These are phyloP conservation scores for Sipha maydis DNA, from an alignment of 2,888 invertebrate species.

Conservation along the genomic window DNA sequence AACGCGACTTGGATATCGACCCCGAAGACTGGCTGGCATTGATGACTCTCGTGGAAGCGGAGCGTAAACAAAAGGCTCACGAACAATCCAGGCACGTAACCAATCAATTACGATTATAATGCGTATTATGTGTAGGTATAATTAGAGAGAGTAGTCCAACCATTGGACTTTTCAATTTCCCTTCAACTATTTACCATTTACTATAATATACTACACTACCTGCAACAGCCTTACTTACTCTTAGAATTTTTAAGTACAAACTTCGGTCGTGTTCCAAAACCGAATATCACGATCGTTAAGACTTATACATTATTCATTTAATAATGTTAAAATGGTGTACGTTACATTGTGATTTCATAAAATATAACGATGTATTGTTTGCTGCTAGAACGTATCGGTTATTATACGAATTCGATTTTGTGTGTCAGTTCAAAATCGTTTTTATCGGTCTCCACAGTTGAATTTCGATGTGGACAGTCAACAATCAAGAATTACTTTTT, in stretches of 20 bases:
- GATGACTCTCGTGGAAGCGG: slow-evolving; percentile 67
- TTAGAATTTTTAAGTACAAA: background rate
- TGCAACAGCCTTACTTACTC: background rate
- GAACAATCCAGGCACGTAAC: slow-evolving; percentile 64
- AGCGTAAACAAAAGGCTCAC: slow-evolving; percentile 65
- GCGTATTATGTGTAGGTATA: background rate
- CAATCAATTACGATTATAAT: slow-evolving; percentile 18
- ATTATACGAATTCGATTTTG: background rate
- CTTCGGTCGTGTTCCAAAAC: no score
- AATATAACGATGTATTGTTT: no score
- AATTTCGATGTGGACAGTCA: background rate
- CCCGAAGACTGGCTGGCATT: slow-evolving; percentile 67
- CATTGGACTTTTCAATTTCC: background rate
- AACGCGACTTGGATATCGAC: slow-evolving; percentile 67
- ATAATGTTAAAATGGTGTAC: no score
- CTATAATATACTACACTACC: no score
- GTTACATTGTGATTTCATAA: no score
- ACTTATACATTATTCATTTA: no score
- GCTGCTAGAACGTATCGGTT: no score
- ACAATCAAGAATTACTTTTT: no score
- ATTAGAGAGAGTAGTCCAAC: background rate
- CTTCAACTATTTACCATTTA: background rate
- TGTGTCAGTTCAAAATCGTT: background rate
- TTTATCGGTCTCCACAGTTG: background rate
- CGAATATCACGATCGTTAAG: no score